These are phyloP conservation scores for Arnoldichthys spilopterus DNA, from an alignment of 2,797 vertebrate species.

Conservation along the genomic window DNA sequence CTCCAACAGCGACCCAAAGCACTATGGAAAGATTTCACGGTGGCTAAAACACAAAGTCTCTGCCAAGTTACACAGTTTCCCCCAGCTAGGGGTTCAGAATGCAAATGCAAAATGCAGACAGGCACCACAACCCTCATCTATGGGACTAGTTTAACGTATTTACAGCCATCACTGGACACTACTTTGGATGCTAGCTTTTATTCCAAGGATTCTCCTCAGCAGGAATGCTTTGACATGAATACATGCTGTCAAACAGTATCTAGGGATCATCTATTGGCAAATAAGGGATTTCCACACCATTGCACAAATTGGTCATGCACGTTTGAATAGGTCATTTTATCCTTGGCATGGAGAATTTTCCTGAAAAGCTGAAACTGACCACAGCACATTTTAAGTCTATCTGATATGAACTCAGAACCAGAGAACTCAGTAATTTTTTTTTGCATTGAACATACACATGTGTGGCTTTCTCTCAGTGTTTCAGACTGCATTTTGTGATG, in stretches of 20 bases:
- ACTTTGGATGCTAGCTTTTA: background rate
- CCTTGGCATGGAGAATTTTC: no score
- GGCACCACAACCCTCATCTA: conserved; percentile 7
- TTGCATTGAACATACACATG: no score
- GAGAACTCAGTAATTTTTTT: no score
- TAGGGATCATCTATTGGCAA: background rate
- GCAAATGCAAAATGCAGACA: background rate
- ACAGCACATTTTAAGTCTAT: no score
- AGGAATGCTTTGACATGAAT: background rate
- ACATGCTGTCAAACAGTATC: background rate
- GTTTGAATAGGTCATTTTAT: no score
- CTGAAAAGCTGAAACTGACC: no score
- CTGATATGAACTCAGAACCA: no score
- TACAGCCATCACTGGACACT: background rate
- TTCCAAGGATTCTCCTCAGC: background rate
- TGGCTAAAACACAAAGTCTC: conserved; percentile 25
- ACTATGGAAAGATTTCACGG: conserved; percentile 34
- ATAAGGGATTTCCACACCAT: background rate
- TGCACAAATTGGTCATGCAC: no score
- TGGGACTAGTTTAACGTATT: background rate
- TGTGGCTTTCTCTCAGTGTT: no score
- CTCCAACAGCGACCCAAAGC: conserved; percentile 37
- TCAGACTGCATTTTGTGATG: no score
- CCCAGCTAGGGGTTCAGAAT: background rate
- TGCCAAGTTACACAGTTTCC: conserved; percentile 40